A percentile compares a stretch with the other conserved stretches of the same genome.
Evolutionary conservation across 2,888 invertebrate genomes (phyloP).

Genomic region (Argyra leucocephala): DNA sequence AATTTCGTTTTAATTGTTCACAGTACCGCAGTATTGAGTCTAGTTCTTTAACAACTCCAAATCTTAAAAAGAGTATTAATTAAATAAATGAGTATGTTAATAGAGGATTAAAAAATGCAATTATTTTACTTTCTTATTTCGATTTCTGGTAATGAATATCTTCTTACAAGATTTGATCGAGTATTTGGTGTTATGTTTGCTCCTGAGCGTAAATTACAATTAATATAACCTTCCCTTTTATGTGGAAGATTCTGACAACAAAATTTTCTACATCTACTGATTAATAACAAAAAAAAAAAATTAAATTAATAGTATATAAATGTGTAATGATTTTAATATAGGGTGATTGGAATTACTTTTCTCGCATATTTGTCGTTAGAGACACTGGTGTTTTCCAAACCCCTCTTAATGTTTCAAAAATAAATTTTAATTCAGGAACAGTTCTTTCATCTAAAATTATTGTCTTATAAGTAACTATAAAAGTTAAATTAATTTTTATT

Average conservation of each 20-base stretch:
- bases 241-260: not conserved
- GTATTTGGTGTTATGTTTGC: not conserved
- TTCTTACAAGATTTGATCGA: not conserved
- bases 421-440: not conserved
- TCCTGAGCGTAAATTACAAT: not conserved
- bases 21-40: not conserved
- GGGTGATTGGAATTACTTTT: not conserved
- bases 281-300: not conserved
- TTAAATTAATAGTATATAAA: too few species aligned
- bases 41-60: not conserved
- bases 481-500: not conserved
- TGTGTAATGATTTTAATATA: not conserved
- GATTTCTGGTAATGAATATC: constrained; percentile 8
- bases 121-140: constrained; percentile 4
- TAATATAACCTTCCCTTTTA: not conserved
- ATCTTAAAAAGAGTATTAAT: not conserved
- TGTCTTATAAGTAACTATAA: not conserved
- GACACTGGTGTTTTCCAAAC: not conserved
- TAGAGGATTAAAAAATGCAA: not conserved
- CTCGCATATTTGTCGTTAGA: not conserved
- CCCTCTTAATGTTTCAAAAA: not conserved
- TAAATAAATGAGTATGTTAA: not conserved
- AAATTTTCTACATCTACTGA: not conserved
- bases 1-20: not conserved
- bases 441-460: not conserved